These are phyloP conservation scores for Dusona sp. DNA, from an alignment of 2,888 invertebrate genomes.

Conservation along the genomic window DNA sequence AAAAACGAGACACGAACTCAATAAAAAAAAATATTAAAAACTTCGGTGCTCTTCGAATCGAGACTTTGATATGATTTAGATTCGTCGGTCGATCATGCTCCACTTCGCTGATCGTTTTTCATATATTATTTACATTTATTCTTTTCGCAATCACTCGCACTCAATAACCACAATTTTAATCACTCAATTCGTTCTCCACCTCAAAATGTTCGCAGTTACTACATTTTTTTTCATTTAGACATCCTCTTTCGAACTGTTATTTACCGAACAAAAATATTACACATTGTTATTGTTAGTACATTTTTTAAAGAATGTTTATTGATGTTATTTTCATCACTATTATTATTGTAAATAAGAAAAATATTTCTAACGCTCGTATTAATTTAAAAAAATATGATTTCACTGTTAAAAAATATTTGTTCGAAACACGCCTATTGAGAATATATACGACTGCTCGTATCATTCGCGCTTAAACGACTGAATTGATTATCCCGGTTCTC, in stretches of 20 bases:
- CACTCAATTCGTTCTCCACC: neutral
- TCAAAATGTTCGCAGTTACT: neutral
- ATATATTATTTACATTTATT: conserved; percentile 24
- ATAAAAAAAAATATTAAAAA: conserved; percentile 14
- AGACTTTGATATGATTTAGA: conserved; percentile 13
- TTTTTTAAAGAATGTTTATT: neutral
- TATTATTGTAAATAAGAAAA: neutral
- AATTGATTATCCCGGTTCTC: conserved; percentile 49
- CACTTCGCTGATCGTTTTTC: conserved; percentile 14
- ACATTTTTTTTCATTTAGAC: neutral
- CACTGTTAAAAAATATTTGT: neutral
- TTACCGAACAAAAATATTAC: no score
- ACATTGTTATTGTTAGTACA: neutral
- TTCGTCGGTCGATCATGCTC: conserved; percentile 50
- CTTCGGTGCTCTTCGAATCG: neutral
- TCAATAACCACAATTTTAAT: conserved; percentile 14
- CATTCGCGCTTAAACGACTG: conserved; percentile 66
- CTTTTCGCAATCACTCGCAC: conserved; percentile 18
- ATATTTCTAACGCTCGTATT: neutral
- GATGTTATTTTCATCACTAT: neutral
- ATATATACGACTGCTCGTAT: conserved; percentile 54
- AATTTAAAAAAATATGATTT: neutral
- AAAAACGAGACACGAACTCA: conserved; percentile 25
- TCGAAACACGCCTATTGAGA: neutral
- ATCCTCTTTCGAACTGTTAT: neutral